Evolutionary conservation across 2,888 invertebrate genomes (phyloP), one percentile per base, ranked within the genome.

Genomic region (Eupeodes latifasciatus): DNA sequence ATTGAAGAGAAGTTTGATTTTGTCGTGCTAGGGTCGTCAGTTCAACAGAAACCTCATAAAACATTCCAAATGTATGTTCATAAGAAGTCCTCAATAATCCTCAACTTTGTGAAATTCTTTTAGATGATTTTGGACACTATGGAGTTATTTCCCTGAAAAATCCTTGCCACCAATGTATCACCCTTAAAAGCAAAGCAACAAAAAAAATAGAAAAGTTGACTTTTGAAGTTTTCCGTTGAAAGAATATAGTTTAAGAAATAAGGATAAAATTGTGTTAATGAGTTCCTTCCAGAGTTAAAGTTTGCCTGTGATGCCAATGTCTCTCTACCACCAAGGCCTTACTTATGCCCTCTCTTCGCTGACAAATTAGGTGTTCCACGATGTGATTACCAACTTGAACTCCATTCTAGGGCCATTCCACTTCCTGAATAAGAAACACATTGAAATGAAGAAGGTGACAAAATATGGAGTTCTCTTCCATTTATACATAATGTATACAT

Each of bases 291-390:
- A 78, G 44, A 51, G 55, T 47, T 74, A 69, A 72, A 76, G 80
- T 66, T 72, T 53, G 55, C 49, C 57, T 51, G 12, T 27, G 27
- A 27, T 74, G 72, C 66, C 62, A 67, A 74, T 69, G 82, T 59
- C 62, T 36, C 19, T 11, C 11, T 14, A n/a, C 14, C 12, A 51
- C 19, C 55, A 11, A 40, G 69, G 51, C 47, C 81, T 69, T 67
- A 61, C 49, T 81, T 66, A 55, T 53, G 53, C 66, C 16, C 47
- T 75, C 47, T 69, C 67, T 69, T 53, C 27, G 40, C 71, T 76
- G 76, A 81, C 88, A 85, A 85, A 85, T 85, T 85, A 85, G 85
- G 84, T 85, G 85, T 88, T 85, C 81, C 81, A 78, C 69, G 77
- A 71, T 71, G 81, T 88, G 78, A 77, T 88, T 88, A 85, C 81